A percentile compares a stretch with the other conserved stretches of the same genome.
phyloP scores from a whole-genome alignment of 2,888 invertebrate genomes.

The Steinernema hermaphroditum region DNA sequence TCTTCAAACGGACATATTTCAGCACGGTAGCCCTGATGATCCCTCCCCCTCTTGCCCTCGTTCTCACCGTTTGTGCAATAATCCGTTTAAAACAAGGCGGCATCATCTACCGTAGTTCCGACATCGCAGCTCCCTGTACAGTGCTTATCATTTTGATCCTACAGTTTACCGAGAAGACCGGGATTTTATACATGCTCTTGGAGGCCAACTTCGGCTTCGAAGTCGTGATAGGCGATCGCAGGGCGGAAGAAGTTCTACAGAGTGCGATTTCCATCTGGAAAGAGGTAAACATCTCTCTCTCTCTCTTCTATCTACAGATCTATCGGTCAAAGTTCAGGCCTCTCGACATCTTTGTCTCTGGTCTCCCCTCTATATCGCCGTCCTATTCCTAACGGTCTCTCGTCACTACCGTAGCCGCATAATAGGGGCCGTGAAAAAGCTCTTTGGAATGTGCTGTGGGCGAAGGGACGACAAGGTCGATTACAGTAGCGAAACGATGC shows the following conservation, averaged over 20 bases:
- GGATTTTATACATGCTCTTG: constrained; percentile 46
- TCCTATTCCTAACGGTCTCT: constrained; percentile 37
- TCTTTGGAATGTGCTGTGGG: constrained; percentile 29
- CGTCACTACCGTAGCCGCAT: constrained; percentile 43
- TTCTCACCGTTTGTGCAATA: constrained; percentile 44
- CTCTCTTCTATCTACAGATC: neutral
- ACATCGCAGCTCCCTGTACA: constrained; percentile 37
- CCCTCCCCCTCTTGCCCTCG: constrained; percentile 40
- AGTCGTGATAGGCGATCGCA: constrained; percentile 36
- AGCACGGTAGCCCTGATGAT: constrained; percentile 39
- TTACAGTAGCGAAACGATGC: constrained; percentile 47
- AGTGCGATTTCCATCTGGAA: constrained; percentile 17
- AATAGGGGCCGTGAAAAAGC: neutral
- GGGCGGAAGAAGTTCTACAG: constrained; percentile 33
- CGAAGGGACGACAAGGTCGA: constrained; percentile 32
- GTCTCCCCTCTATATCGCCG: constrained; percentile 42
- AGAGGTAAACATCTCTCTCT: constrained; percentile 25
- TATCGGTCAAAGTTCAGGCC: constrained; percentile 35
- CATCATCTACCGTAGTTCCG: constrained; percentile 38
- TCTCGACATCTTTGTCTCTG: constrained; percentile 40
- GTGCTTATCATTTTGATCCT: constrained; percentile 41
- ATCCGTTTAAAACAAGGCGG: constrained; percentile 35
- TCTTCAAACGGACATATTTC: too few relatives aligned
- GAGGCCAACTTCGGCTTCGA: constrained; percentile 43
- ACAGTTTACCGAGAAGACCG: constrained; percentile 44